Evolutionary conservation across 1,140 invertebrate genomes (phyloP), one percentile per base, ranked within the genome.

Genomic region (Nasonia longicornis): DNA sequence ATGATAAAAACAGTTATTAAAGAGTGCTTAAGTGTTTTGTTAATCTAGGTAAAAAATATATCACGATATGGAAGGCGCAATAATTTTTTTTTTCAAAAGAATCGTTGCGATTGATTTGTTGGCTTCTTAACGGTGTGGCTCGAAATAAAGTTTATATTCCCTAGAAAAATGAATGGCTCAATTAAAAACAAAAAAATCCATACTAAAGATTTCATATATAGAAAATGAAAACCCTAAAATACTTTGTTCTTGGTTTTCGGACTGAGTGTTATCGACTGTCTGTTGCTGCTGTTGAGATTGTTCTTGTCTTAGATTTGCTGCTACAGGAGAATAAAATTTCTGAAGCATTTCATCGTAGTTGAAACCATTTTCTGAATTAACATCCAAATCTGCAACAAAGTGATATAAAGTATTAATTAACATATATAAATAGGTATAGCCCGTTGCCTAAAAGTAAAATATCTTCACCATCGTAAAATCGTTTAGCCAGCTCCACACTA

Each of bases 401-500:
- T 12, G 10, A 70, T 7, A 31, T 70, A 26, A 2, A 70, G 31
- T 3, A 52, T 52, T 52, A 20, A 52, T 20, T 16, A 16, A 16
- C 4, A 16, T 52, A 14, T 52, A 42, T 8, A 42, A 42, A 42
- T 42, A 35, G 31, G 2, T 35, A 6, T 6, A 3, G 3, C 3
- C 31, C 10, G 12, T 45, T 45, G 10, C 22, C 11, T 8, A 29
- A 26, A 67, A 67, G 10, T 2, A 26, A 69, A 69, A 69, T 6
- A 35, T 35, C 4, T 38, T 38, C 1, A 78, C 76, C 76, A 45
- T 42, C 77, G n/a, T 79, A 79, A 7, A 82, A 71, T 1, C 81
- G 77, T 38, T 77, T 45, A 0, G 52, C 81, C 3, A 82, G 58
- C 35, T 79, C 81, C 20, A 79, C 63, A 20, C 81, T 82, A 35